Conservation (phyloP, 2,888 invertebrate species). For the Stictocephala bisonia region DNA sequence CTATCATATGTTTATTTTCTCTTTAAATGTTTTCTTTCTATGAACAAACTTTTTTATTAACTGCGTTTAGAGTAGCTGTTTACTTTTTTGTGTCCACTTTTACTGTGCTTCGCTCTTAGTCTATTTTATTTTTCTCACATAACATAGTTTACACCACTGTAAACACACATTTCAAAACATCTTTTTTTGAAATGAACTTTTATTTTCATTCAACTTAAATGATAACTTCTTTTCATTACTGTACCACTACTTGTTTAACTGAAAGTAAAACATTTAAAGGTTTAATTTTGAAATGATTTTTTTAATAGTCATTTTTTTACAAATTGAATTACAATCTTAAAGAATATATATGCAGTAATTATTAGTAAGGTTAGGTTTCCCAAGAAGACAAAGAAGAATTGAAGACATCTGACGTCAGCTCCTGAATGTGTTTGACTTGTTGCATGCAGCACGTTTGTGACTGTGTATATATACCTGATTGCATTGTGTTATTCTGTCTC, state of each 20-base stretch:
- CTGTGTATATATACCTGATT: constrained; percentile 48
- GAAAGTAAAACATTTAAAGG: too few species aligned
- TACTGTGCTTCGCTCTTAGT: too few species aligned
- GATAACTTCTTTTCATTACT: too few species aligned
- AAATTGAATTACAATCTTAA: not conserved
- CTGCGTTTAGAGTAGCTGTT: not conserved
- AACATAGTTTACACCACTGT: too few species aligned
- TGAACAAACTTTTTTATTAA: not conserved
- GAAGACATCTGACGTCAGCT: constrained; percentile 5
- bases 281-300: too few species aligned
- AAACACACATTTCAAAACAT: too few species aligned
- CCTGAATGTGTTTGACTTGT: constrained; percentile 42
- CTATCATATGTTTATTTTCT: not conserved
- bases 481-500: constrained; percentile 46
- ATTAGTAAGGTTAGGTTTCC: not conserved
- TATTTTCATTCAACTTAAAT: too few species aligned
- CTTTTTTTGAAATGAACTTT: too few species aligned
- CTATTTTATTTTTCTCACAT: too few species aligned
- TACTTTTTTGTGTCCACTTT: not conserved
- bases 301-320: not conserved
- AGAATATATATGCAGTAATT: not conserved
- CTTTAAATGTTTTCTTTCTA: too few species aligned
- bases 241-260: too few species aligned
- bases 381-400: constrained; percentile 25
- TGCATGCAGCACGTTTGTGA: constrained; percentile 46